Base-by-base conservation (phyloP, 2,113 vertebrate species). In the Elephas maximus region DNA sequence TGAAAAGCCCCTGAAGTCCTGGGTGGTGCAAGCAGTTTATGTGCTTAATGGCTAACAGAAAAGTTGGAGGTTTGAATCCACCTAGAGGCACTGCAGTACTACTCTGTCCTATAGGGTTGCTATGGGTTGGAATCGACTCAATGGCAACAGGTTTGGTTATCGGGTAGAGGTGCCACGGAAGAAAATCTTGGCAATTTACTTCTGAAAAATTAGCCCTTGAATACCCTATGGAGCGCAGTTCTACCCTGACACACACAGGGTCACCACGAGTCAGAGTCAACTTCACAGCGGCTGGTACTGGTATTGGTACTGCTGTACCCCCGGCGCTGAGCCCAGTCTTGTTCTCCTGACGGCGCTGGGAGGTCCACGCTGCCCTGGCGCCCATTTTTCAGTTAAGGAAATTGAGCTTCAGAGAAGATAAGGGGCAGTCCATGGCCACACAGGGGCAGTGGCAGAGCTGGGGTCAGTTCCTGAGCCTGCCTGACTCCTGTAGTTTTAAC, bases 361-460 rank as follows among this genome's bases (percentile, higher is more conserved):
- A 1, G 2, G 30, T 6, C 21, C 20, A 0, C 0, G n/a, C 18
- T 23, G 73, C 86, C 44, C 11, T 8, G 65, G 20, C 0, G 0
- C 45, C 11, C 0, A 1, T 74, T 83, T 88, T 94, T 41, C 79
- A 82, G 69, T 21, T 76, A 21, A 67, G 17, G 44, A 84, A 74
- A 78, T 44, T 4, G 18, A 67, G 53, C 67, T 74, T 83, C 73
- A 83, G 37, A 48, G 76, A 95, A 33, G 57, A 51, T n/a, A 51
- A 26, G 30, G 4, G 1, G 18, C 4, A 84, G 44, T 14, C 80
- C 41, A 10, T 2, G 1, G 37, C n/a, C 51, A 48, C 80, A 26
- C 6, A 21, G 41, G 0, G 45, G 63, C 10, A 1, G 69, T 5
- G 20, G 44, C 33, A 0, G 73, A 60, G 23, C 69, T 44, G 67